Evolutionary conservation across 2,797 vertebrate species (phyloP).

Genomic region (Acipenser transmontanus): DNA sequence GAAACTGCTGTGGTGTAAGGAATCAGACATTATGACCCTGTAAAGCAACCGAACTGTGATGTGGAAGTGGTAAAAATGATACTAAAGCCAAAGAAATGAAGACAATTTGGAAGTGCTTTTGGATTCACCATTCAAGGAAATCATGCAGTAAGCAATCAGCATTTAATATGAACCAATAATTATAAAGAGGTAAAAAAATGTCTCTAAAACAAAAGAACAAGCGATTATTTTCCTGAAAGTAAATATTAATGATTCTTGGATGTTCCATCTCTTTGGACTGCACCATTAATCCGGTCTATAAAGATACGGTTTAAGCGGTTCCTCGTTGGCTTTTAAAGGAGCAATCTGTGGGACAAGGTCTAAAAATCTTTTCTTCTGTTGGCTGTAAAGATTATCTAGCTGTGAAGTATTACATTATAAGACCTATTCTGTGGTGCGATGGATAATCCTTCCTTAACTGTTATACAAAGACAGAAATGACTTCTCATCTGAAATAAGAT

Average conservation of each 20-base stretch:
- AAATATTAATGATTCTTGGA: conserved; percentile 3
- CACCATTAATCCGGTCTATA: conserved; percentile 7
- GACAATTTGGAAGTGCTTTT: too few relatives aligned
- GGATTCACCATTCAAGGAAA: too few relatives aligned
- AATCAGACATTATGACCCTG: too few relatives aligned
- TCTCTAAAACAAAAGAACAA: background rate
- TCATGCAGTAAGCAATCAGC: background rate
- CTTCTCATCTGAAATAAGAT: conserved; percentile 23
- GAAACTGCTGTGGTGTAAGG: too few relatives aligned
- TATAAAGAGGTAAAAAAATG: background rate
- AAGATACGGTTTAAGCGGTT: background rate
- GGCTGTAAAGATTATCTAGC: conserved; percentile 11
- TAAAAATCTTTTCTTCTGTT: conserved; percentile 11
- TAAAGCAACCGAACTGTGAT: too few relatives aligned
- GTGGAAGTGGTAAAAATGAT: too few relatives aligned
- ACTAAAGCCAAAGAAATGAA: too few relatives aligned
- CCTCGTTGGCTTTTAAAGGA: conserved; percentile 6
- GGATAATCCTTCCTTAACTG: conserved; percentile 23
- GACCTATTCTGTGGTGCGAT: background rate
- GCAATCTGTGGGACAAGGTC: conserved; percentile 1
- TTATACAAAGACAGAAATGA: conserved; percentile 11
- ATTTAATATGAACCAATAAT: background rate
- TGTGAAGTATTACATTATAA: conserved; percentile 9
- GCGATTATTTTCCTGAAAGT: background rate
- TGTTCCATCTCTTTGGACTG: conserved; percentile 2